These are phyloP conservation scores for Dicentrarchus labrax DNA, from an alignment of 2,113 vertebrate genomes.

Conservation along the genomic window DNA sequence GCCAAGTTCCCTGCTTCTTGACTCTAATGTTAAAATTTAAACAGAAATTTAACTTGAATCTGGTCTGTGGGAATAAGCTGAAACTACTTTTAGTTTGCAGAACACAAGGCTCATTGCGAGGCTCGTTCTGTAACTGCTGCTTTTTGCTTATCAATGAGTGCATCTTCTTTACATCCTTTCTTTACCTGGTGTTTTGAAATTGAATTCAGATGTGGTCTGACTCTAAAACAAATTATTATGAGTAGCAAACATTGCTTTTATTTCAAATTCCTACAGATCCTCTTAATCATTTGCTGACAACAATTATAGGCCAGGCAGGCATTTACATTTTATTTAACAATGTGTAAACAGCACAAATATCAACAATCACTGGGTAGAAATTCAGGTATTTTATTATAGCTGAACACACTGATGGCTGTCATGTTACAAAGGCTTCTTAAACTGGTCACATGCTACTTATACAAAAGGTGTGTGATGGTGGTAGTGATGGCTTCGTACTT, in stretches of 20 bases:
- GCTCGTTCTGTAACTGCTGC: neutral
- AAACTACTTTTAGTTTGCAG: neutral
- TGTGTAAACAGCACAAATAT: no score
- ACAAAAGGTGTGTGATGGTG: no score
- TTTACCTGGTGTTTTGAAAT: no score
- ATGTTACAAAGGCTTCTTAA: neutral
- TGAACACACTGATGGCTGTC: neutral
- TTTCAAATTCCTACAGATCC: neutral
- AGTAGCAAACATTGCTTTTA: neutral
- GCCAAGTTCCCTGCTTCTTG: neutral
- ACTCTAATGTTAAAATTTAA: neutral
- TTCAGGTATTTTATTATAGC: neutral
- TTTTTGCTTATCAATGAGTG: neutral
- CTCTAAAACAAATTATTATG: neutral
- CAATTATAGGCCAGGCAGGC: no score
- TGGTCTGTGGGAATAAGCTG: conserved; percentile 4
- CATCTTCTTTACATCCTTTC: no score
- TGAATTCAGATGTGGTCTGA: neutral
- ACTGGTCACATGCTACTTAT: no score
- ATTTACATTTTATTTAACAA: no score
- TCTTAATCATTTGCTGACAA: no score
- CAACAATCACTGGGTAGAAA: no score
- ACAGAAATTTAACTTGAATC: neutral
- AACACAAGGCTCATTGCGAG: neutral
- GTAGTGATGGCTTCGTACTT: neutral